Conservation (phyloP, 2,888 invertebrate genomes). For the Cataglyphis cursor region DNA sequence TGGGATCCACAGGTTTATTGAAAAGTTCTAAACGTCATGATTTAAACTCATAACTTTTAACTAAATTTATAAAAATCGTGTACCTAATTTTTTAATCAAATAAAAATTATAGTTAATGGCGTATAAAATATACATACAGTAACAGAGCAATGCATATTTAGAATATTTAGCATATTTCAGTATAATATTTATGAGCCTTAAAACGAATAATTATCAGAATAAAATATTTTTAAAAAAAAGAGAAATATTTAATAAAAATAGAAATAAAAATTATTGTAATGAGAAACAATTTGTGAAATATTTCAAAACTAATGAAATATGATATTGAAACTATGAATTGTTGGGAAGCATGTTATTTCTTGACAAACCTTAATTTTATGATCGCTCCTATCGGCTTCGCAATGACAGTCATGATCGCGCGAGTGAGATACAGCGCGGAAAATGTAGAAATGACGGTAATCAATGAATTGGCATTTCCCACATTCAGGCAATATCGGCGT, state of each 20-base stretch:
- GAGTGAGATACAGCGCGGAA: constrained; percentile 65
- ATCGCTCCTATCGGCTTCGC: constrained; percentile 31
- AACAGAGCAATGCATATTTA: neutral
- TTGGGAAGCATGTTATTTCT: constrained; percentile 10
- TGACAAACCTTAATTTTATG: constrained; percentile 26
- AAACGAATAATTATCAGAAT: neutral
- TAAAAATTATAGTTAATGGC: neutral
- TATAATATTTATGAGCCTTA: neutral
- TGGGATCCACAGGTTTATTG: neutral
- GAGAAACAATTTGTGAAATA: neutral
- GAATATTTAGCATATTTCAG: neutral
- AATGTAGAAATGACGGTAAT: constrained; percentile 70
- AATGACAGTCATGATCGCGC: constrained; percentile 50
- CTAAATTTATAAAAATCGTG: neutral
- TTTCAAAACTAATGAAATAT: neutral
- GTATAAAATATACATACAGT: neutral
- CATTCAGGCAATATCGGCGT: constrained; percentile 64
- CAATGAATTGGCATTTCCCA: constrained; percentile 77
- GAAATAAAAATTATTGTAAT: neutral
- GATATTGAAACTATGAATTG: constrained; percentile 22
- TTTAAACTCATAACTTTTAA: neutral
- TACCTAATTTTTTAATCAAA: neutral
- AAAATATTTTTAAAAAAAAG: neutral
- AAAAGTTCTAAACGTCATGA: neutral
- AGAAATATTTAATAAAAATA: no score